Conservation (phyloP, 1,140 invertebrate genomes). For the Laupala kohalensis region DNA sequence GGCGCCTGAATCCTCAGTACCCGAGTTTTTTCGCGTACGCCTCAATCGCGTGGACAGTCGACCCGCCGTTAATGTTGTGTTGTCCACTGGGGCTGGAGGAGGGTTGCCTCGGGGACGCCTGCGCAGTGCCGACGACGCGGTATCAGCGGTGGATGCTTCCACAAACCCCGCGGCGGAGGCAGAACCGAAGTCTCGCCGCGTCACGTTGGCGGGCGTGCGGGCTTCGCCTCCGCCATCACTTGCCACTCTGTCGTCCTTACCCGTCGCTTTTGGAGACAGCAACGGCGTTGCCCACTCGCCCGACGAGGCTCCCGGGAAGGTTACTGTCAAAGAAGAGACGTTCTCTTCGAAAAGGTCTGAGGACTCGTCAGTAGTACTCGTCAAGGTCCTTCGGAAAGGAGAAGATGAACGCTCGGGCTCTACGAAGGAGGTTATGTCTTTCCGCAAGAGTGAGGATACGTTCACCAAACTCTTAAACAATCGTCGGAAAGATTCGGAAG, state of each 20-base stretch:
- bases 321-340: not conserved
- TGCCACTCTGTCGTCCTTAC: not conserved
- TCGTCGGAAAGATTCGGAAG: not conserved
- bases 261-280: too few relatives aligned
- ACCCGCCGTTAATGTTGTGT: conserved; percentile 40
- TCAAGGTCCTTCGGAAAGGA: not conserved
- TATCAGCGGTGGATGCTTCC: too few relatives aligned
- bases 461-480: not conserved
- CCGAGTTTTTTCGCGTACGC: conserved; percentile 55
- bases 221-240: not conserved
- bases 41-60: conserved; percentile 49
- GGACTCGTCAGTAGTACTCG: not conserved
- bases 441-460: not conserved
- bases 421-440: not conserved
- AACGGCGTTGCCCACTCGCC: too few relatives aligned
- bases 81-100: conserved; percentile 31
- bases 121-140: too few relatives aligned
- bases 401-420: not conserved
- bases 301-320: not conserved
- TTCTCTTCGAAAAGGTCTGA: not conserved
- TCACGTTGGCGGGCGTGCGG: too few relatives aligned
- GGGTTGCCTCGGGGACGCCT: too few relatives aligned
- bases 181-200: too few relatives aligned
- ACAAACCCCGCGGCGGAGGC: too few relatives aligned
- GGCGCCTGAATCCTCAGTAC: conserved; percentile 25